These are phyloP conservation scores for Drosophila rubida DNA, from an alignment of 2,888 invertebrate genomes.

Conservation along the genomic window DNA sequence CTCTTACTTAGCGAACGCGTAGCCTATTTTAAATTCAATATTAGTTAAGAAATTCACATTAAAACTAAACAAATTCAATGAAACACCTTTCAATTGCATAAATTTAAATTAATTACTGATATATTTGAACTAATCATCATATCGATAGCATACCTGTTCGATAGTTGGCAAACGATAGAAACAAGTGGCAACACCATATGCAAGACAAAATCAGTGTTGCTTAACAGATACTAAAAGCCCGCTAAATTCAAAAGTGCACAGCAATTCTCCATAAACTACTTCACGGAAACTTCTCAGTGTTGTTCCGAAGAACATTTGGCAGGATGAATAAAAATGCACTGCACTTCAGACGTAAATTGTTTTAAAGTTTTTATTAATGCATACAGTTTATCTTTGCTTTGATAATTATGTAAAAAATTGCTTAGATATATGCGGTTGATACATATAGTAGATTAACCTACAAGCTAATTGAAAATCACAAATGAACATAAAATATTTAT, in stretches of 20 bases:
- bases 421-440: constrained; percentile 71
- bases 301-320: too few species aligned
- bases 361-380: constrained; percentile 69
- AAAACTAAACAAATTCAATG: not conserved
- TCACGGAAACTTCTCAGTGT: too few species aligned
- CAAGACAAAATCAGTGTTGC: not conserved
- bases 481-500: constrained; percentile 81
- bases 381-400: constrained; percentile 77
- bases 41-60: not conserved
- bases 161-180: not conserved
- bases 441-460: constrained; percentile 69
- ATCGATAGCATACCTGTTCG: not conserved
- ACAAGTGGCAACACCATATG: not conserved
- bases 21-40: not conserved
- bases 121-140: not conserved
- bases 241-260: not conserved
- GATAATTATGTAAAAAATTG: constrained; percentile 77
- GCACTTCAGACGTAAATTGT: constrained; percentile 24
- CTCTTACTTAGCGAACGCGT: not conserved
- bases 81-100: not conserved
- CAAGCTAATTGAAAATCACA: constrained; percentile 76
- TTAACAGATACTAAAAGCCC: not conserved
- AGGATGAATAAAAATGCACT: constrained; percentile 1
- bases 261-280: not conserved
- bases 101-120: not conserved